Conservation (phyloP, 2,888 invertebrate genomes). For the Ametastegia equiseti region DNA sequence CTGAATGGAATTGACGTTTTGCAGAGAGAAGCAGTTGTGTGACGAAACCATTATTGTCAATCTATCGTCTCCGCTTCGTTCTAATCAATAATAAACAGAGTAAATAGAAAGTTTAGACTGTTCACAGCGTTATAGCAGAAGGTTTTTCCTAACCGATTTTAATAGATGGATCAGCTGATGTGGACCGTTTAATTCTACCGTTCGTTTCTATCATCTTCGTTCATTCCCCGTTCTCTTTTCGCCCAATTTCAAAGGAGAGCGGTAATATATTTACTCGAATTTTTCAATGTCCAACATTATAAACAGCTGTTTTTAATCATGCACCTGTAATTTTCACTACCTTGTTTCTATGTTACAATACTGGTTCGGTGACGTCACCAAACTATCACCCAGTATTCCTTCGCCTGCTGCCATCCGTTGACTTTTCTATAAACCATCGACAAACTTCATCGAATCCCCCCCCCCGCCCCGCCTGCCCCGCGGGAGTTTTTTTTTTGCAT, state of each 20-base stretch:
- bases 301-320: slow-evolving; percentile 32
- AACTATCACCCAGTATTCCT: too few species aligned
- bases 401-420: too few species aligned
- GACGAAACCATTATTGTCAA: not conserved
- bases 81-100: not conserved
- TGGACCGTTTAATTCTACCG: too few species aligned
- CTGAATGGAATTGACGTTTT: not conserved
- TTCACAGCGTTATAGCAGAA: not conserved
- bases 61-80: not conserved
- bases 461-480: too few species aligned
- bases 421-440: too few species aligned
- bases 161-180: not conserved
- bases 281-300: not conserved
- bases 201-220: not conserved
- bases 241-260: not conserved
- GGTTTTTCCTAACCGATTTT: not conserved
- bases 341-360: not conserved
- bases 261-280: not conserved
- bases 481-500: too few species aligned
- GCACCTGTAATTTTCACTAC: not conserved
- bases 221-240: not conserved
- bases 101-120: not conserved
- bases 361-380: too few species aligned
- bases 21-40: not conserved
- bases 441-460: too few species aligned